Conservation (phyloP, 2,797 vertebrate genomes). For the Acrossocheilus fasciatus region DNA sequence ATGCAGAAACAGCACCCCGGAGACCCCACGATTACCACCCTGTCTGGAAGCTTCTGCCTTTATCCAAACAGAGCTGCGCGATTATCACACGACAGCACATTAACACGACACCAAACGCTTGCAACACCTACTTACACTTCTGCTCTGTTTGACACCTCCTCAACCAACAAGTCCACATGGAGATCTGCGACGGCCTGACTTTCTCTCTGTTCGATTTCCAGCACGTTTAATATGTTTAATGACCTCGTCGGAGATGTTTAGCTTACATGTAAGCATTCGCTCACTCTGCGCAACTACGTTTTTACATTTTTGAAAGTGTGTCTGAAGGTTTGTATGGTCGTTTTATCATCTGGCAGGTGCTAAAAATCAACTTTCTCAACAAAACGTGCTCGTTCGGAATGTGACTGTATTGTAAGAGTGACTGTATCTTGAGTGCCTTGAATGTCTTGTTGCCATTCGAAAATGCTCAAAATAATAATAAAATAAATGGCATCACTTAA, state of each 20-base stretch:
- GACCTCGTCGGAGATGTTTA: not conserved
- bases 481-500: too few relatives aligned
- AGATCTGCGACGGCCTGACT: not conserved
- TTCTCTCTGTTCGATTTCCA: slow-evolving; percentile 37
- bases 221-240: not conserved
- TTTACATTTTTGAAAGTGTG: not conserved
- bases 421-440: not conserved
- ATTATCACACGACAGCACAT: not conserved
- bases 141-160: slow-evolving; percentile 28
- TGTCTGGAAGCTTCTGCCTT: not conserved
- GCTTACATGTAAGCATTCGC: not conserved
- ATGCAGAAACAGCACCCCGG: not conserved
- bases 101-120: slow-evolving; percentile 10
- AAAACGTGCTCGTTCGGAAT: not conserved
- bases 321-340: not conserved
- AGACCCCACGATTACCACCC: slow-evolving; percentile 30
- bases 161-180: not conserved
- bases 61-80: not conserved
- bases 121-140: slow-evolving; percentile 16
- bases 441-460: not conserved
- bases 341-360: not conserved
- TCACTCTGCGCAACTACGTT: not conserved
- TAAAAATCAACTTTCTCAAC: not conserved
- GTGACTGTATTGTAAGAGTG: not conserved
- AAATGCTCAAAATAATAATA: not conserved